Base-by-base conservation (phyloP, 2,113 vertebrate species). In the Muntiacus muntjak region DNA sequence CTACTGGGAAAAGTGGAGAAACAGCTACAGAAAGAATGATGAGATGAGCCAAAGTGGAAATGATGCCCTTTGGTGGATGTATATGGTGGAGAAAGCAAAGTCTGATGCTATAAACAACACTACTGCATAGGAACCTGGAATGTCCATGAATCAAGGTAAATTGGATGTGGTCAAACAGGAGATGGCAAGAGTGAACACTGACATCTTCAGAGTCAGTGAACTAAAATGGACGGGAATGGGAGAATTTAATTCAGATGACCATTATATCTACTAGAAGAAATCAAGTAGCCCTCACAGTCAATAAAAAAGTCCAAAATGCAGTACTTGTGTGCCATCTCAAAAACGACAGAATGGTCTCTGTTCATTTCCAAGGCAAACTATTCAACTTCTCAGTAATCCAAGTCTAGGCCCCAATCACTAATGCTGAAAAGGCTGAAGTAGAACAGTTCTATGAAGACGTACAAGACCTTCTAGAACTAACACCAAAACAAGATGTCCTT, bases 161-260 rank as follows among this genome's bases (percentile, higher is more conserved):
- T 7, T 76, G 40, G 40, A 76, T 76, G 71, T 76, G 40, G 71
- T 43, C 71, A 76, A 76, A 43, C 71, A 43, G 71, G 71, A 43
- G 23, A 76, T 15, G 71, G 3, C 14, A 43, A 26, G 23, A 43
- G 12, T 26, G 25, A 76, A 76, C 23, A 76, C 0, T 14, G 36
- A 76, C 6, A 76, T 76, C 12, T 76, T 43, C 43, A 23, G 71
- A 76, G 43, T 76, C 40, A 76, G 6, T 76, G 40, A 76, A 76
- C 23, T 76, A 76, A 76, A 43, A 43, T 3, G 3, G 71, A 26
- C 3, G 12, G 71, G 71, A 76, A 43, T 26, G 23, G 23, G 36
- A 23, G 23, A 76, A 43, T 76, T 76, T 76, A 76, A 76, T 11
- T 74, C n/a, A 74, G 36, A 40, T 74, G 67, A 40, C 67, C 67